Conservation (phyloP, 1,140 invertebrate species). For the Bacillus rossius region DNA sequence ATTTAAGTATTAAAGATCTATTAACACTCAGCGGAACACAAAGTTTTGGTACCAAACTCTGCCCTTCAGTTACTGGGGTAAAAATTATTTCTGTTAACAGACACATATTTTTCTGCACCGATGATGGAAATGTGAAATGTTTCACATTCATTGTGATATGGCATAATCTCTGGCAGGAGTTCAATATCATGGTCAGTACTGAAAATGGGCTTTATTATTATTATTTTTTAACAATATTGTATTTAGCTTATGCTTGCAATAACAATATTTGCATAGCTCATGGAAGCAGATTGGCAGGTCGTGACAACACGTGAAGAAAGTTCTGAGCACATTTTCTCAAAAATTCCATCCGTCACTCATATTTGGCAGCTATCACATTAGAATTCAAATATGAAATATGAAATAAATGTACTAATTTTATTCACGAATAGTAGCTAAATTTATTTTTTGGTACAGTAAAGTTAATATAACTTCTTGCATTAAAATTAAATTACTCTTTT, state of each 20-base stretch:
- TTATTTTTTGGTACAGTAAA: too few species aligned
- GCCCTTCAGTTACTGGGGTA: not conserved
- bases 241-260: not conserved
- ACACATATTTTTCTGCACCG: not conserved
- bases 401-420: not conserved
- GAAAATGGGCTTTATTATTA: not conserved
- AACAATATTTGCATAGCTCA: not conserved
- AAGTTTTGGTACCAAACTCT: not conserved
- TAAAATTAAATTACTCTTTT: too few species aligned
- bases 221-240: slow-evolving; percentile 3
- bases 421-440: too few species aligned
- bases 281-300: not conserved
- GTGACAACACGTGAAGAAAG: not conserved
- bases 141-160: slow-evolving; percentile 1
- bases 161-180: not conserved
- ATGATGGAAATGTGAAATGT: not conserved
- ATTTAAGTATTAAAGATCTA: not conserved
- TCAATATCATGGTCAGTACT: not conserved
- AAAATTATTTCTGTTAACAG: not conserved
- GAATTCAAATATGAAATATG: not conserved
- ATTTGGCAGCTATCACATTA: not conserved
- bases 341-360: not conserved
- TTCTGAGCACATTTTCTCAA: not conserved
- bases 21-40: not conserved
- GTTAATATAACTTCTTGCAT: too few species aligned